Evolutionary conservation across 2,113 vertebrate genomes (phyloP).

Genomic region (Cephalopholis sonnerati): DNA sequence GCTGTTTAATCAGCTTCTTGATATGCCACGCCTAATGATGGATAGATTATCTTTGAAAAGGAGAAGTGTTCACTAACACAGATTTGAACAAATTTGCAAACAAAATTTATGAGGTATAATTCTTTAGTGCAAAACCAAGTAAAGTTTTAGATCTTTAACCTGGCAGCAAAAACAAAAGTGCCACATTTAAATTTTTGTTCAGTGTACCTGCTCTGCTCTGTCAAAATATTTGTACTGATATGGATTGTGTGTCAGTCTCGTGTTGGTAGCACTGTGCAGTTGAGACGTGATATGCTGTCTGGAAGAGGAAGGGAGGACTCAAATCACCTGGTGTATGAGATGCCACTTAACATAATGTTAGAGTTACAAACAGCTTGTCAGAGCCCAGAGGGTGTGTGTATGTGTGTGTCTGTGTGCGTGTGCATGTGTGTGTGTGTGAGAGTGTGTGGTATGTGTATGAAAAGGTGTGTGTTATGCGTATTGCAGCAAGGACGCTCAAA

Average conservation of each 20-base stretch:
- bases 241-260: slow-evolving; percentile 18
- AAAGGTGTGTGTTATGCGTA: slow-evolving; percentile 6
- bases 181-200: too few species aligned
- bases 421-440: slow-evolving; percentile 1
- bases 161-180: too few species aligned
- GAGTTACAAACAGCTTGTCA: neutral
- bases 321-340: neutral
- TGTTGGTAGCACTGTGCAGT: neutral
- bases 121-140: too few species aligned
- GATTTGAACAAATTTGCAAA: too few species aligned
- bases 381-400: neutral
- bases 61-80: too few species aligned
- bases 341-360: slow-evolving; percentile 1
- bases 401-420: slow-evolving; percentile 9
- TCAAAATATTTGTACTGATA: slow-evolving; percentile 35
- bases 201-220: neutral
- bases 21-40: too few species aligned
- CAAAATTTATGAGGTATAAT: too few species aligned
- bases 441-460: neutral
- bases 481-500: slow-evolving; percentile 17
- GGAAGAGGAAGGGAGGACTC: slow-evolving; percentile 9
- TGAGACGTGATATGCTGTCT: slow-evolving; percentile 28
- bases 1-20: too few species aligned
- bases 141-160: too few species aligned
- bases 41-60: too few species aligned